Evolutionary conservation across 2,797 vertebrate genomes (phyloP).

Genomic region (Rhinella marina): DNA sequence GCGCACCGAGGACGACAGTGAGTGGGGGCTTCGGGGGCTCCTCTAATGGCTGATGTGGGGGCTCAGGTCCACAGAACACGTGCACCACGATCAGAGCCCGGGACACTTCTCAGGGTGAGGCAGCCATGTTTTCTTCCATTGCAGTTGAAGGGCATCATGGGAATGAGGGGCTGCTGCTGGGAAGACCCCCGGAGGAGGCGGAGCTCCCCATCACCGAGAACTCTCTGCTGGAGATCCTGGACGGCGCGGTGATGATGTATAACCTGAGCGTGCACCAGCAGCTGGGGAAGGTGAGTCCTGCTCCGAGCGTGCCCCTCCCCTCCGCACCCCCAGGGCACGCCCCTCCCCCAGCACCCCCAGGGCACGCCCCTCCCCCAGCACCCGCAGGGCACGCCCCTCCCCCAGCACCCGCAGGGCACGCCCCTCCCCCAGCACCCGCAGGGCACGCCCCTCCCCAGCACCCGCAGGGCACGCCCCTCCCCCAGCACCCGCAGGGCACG

Average conservation of each 20-base stretch:
- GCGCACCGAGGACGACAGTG: slow-evolving; percentile 94
- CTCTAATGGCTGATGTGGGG: too few species aligned
- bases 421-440: not conserved
- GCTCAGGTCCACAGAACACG: not conserved
- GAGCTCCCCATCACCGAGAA: slow-evolving; percentile 91
- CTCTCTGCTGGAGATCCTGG: slow-evolving; percentile 92
- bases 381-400: too few species aligned
- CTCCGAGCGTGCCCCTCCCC: too few species aligned
- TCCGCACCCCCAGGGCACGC: not conserved
- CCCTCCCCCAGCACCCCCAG: too few species aligned
- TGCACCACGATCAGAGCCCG: not conserved
- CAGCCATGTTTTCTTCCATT: slow-evolving; percentile 40
- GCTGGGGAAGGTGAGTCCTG: slow-evolving; percentile 87
- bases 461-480: too few species aligned
- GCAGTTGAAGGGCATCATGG: slow-evolving; percentile 92
- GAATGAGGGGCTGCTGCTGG: slow-evolving; percentile 91
- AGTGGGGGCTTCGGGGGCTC: too few species aligned
- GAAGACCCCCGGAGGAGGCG: slow-evolving; percentile 88
- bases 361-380: not conserved
- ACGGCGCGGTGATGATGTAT: slow-evolving; percentile 97
- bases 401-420: too few species aligned
- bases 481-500: too few species aligned
- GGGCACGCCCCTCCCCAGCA: too few species aligned
- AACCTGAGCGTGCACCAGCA: slow-evolving; percentile 97
- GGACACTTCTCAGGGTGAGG: not conserved